Conservation (phyloP, 1,140 invertebrate species). For the Trachymyrmex cornetzi region DNA sequence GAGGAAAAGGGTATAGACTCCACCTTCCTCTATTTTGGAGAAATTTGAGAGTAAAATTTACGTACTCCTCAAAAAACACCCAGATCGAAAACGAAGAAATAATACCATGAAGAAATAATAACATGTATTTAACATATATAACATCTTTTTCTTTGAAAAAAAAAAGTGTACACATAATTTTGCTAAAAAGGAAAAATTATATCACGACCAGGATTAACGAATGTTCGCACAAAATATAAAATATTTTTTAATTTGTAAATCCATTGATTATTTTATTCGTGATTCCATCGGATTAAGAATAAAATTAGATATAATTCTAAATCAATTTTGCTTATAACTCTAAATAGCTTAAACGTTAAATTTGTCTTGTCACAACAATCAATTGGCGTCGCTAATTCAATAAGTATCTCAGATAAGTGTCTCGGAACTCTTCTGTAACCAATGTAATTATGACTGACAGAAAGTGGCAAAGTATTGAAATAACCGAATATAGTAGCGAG, state of each 20-base stretch:
- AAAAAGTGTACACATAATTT: not conserved
- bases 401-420: not conserved
- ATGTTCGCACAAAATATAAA: not conserved
- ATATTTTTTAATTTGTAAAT: not conserved
- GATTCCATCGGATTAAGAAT: not conserved
- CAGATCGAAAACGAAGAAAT: no score
- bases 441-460: not conserved
- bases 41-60: no score
- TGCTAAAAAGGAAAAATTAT: not conserved
- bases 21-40: no score
- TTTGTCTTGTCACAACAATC: not conserved
- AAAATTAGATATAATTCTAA: not conserved
- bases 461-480: conserved; percentile 14
- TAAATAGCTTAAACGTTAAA: not conserved
- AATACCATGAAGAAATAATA: no score
- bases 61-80: no score
- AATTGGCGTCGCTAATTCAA: not conserved
- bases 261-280: not conserved
- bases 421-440: not conserved
- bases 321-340: not conserved
- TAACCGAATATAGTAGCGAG: conserved; percentile 9
- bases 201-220: not conserved
- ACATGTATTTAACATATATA: no score
- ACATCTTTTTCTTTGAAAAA: not conserved
- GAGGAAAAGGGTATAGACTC: no score